Percentiles rank a stretch among this genome's conserved stretches.
phyloP scores from a whole-genome alignment of 2,888 invertebrate genomes.

The Hedychridium roseum region DNA sequence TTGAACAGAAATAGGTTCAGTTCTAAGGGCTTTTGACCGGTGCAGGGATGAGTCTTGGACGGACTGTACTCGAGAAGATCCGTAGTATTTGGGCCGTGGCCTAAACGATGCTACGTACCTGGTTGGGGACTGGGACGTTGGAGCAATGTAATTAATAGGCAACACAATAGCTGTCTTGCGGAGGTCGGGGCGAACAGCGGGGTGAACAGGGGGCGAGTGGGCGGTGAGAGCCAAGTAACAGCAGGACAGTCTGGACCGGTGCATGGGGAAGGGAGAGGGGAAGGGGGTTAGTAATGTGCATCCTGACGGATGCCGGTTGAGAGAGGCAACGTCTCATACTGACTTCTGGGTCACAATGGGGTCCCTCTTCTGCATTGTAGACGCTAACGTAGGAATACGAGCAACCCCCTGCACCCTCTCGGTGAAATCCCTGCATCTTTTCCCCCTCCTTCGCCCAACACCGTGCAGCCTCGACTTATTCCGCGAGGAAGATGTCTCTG shows the following conservation, averaged over 20 bases:
- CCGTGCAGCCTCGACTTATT: conserved; percentile 27
- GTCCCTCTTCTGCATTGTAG: conserved; percentile 34
- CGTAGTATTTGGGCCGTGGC: conserved; percentile 47
- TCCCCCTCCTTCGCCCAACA: conserved; percentile 18
- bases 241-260: conserved; percentile 1
- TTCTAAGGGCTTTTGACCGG: too few relatives aligned
- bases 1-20: too few relatives aligned
- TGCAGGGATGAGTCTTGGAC: conserved; percentile 20
- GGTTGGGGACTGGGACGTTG: conserved; percentile 29
- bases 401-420: not conserved
- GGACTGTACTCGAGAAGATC: conserved; percentile 40
- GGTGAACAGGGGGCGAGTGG: conserved; percentile 15
- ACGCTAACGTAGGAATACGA: conserved; percentile 1
- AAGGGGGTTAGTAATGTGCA: conserved; percentile 41
- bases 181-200: conserved; percentile 35
- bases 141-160: conserved; percentile 57
- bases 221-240: conserved; percentile 30
- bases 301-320: conserved; percentile 52
- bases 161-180: conserved; percentile 56
- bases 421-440: not conserved
- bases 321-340: conserved; percentile 42
- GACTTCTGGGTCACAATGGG: conserved; percentile 48
- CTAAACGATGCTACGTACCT: conserved; percentile 28
- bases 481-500: conserved; percentile 16
- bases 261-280: conserved; percentile 1